Conservation (phyloP, 2,888 invertebrate species). For the Andrena flavipes region DNA sequence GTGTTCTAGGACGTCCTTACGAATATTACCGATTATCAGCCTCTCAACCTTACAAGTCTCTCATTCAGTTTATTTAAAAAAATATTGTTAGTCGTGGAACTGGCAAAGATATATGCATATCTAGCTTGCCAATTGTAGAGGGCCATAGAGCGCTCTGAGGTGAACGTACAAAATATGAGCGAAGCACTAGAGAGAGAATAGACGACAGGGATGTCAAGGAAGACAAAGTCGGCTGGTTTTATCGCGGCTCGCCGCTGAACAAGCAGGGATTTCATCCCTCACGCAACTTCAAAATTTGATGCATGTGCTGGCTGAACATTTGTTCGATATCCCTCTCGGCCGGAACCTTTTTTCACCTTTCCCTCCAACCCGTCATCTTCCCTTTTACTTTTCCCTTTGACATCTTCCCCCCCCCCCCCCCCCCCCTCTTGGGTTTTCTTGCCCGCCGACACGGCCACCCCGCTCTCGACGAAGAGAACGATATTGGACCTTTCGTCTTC, state of each 20-base stretch:
- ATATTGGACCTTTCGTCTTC: constrained; percentile 63
- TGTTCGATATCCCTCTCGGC: constrained; percentile 50
- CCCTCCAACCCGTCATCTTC: not conserved
- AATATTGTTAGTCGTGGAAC: too few species aligned
- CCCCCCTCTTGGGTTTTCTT: constrained; percentile 4
- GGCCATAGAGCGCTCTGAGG: too few species aligned
- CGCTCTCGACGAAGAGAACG: constrained; percentile 26
- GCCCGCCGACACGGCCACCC: not conserved
- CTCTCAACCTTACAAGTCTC: too few species aligned
- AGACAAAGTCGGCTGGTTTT: constrained; percentile 56
- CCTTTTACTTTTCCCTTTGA: constrained; percentile 28
- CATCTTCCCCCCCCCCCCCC: not conserved
- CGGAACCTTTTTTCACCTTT: not conserved
- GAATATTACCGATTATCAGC: too few species aligned
- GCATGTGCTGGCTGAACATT: constrained; percentile 64
- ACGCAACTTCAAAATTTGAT: constrained; percentile 66
- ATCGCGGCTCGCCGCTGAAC: constrained; percentile 63
- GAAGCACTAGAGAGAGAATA: not conserved
- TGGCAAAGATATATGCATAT: too few species aligned
- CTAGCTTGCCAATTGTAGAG: too few species aligned
- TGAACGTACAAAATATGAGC: not conserved
- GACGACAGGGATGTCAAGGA: constrained; percentile 14
- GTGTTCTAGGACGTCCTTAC: too few species aligned
- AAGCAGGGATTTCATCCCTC: constrained; percentile 64
- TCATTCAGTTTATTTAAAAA: too few species aligned